Evolutionary conservation across 2,888 invertebrate genomes (phyloP).

Genomic region (Thymelicus lineola): DNA sequence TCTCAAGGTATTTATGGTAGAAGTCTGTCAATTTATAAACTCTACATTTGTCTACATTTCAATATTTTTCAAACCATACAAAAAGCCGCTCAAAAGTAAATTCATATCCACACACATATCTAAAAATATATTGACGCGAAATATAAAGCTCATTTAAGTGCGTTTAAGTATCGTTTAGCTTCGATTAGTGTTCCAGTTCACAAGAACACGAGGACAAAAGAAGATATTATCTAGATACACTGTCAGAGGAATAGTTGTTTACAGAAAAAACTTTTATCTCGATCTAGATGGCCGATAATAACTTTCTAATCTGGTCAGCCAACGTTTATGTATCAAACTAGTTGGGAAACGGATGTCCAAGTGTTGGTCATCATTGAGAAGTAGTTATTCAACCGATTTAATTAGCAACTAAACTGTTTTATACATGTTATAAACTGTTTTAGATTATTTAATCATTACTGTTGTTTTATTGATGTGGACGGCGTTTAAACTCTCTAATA

Average conservation of each 20-base stretch:
- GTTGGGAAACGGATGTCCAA: constrained; percentile 67
- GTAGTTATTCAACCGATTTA: constrained; percentile 40
- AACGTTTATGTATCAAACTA: constrained; percentile 74
- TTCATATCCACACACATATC: too few species aligned
- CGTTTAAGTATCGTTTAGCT: too few species aligned
- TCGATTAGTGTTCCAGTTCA: constrained; percentile 29
- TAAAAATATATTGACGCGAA: too few species aligned
- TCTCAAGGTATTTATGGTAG: too few species aligned
- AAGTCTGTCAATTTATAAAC: too few species aligned
- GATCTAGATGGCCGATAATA: constrained; percentile 72
- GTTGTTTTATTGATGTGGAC: neutral
- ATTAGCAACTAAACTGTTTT: constrained; percentile 36
- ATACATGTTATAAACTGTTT: neutral
- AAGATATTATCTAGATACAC: constrained; percentile 28
- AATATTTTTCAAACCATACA: too few species aligned
- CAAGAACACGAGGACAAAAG: constrained; percentile 31
- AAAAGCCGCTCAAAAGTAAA: too few species aligned
- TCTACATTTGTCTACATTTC: too few species aligned
- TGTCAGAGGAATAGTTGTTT: constrained; percentile 34
- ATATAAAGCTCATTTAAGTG: too few species aligned
- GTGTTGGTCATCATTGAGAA: constrained; percentile 39
- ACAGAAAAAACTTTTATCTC: constrained; percentile 65
- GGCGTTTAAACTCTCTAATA: neutral
- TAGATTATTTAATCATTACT: neutral
- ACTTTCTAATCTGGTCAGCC: constrained; percentile 77